phyloP scores from a whole-genome alignment of 2,888 invertebrate genomes.

The Galerucella nymphaeae region DNA sequence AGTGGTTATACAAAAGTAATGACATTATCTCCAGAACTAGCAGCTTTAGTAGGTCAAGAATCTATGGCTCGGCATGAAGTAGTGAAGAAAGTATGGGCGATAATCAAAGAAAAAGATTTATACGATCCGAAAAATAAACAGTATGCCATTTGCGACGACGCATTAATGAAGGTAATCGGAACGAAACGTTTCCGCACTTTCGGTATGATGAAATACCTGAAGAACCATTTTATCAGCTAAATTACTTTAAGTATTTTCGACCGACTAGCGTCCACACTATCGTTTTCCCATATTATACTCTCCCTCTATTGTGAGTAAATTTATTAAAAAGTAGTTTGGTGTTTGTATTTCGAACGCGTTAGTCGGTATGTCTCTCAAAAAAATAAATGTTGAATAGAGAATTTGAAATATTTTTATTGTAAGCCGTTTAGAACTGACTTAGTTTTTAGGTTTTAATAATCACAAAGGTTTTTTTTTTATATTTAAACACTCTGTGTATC shows the following conservation, averaged over 20 bases:
- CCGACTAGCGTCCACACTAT: slow-evolving; percentile 22
- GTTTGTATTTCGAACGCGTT: slow-evolving; percentile 36
- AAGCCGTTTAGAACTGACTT: slow-evolving; percentile 49
- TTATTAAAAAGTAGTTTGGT: slow-evolving; percentile 40
- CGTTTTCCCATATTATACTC: slow-evolving; percentile 10
- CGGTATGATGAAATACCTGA: slow-evolving; percentile 97
- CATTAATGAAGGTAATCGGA: slow-evolving; percentile 89
- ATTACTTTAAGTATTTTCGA: slow-evolving; percentile 24
- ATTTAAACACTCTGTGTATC: slow-evolving; percentile 33
- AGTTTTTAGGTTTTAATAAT: slow-evolving; percentile 45
- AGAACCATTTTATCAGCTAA: slow-evolving; percentile 85
- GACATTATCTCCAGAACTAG: slow-evolving; percentile 85
- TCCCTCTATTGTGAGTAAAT: slow-evolving; percentile 7
- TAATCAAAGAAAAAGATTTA: slow-evolving; percentile 89
- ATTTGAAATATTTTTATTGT: slow-evolving; percentile 42
- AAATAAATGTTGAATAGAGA: slow-evolving; percentile 32
- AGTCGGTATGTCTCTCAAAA: slow-evolving; percentile 33
- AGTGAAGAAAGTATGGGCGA: slow-evolving; percentile 89
- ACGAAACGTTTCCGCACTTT: slow-evolving; percentile 93
- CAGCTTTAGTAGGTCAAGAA: slow-evolving; percentile 85
- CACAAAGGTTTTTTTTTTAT: slow-evolving; percentile 34
- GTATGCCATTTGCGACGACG: slow-evolving; percentile 93
- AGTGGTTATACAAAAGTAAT: slow-evolving; percentile 88
- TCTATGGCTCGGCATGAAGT: slow-evolving; percentile 90
- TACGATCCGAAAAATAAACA: slow-evolving; percentile 96